Conservation (phyloP, 2,797 vertebrate genomes). For the Chelonia mydas region DNA sequence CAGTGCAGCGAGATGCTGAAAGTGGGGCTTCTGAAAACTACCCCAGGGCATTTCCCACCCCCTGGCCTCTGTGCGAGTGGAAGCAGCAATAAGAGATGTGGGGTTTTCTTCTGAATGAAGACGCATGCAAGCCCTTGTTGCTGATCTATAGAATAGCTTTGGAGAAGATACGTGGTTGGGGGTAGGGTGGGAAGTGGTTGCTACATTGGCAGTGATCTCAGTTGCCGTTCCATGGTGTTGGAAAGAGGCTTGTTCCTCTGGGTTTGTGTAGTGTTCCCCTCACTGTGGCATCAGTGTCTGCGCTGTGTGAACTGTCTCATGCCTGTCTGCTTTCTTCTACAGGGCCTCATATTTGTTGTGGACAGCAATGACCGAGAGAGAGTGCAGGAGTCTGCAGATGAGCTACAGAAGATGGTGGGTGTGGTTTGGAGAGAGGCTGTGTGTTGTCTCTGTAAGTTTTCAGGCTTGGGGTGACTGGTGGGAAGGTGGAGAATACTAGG, state of each 20-base stretch:
- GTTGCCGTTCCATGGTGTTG: background rate
- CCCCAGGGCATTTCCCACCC: background rate
- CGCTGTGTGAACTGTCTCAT: background rate
- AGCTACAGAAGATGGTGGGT: slow-evolving; percentile 86
- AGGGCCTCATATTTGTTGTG: slow-evolving; percentile 93
- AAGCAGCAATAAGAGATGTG: background rate
- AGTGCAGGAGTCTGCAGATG: slow-evolving; percentile 86
- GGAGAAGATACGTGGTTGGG: background rate
- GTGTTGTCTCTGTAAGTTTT: background rate
- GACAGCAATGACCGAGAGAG: slow-evolving; percentile 91
- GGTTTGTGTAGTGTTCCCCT: background rate
- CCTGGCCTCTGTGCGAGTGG: background rate
- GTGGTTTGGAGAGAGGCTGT: rapidly evolving
- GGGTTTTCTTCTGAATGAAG: background rate
- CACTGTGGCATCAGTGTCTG: background rate
- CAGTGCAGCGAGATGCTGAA: rapidly evolving
- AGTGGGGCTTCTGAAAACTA: background rate
- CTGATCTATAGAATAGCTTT: background rate
- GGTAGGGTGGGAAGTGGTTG: background rate
- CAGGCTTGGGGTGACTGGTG: background rate
- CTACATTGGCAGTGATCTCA: background rate
- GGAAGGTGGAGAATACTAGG: background rate
- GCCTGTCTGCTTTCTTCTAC: background rate
- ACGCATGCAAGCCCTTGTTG: background rate
- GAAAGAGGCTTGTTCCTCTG: background rate